phyloP scores from a whole-genome alignment of 2,113 vertebrate genomes.

The Spea bombifrons region DNA sequence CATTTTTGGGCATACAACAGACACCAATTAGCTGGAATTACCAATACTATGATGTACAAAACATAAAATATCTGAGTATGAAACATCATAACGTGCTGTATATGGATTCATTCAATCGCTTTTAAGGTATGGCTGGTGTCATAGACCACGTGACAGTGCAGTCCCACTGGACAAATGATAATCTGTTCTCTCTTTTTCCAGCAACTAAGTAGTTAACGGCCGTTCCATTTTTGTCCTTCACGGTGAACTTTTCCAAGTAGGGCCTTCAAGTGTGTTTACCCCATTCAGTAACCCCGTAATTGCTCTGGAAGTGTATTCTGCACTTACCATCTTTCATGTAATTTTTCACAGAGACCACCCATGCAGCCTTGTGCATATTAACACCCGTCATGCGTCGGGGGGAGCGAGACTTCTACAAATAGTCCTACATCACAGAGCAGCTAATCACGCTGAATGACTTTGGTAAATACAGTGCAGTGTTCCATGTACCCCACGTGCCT shows the following conservation, averaged over 20 bases:
- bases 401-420: not conserved
- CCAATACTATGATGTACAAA: too few species aligned
- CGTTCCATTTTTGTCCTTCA: not conserved
- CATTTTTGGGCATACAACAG: too few species aligned
- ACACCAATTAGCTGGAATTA: too few species aligned
- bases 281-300: conserved; percentile 40
- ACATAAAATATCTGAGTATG: too few species aligned
- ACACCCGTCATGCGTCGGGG: conserved; percentile 6
- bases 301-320: conserved; percentile 34
- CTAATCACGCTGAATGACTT: conserved; percentile 28
- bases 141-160: too few species aligned
- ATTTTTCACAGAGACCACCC: conserved; percentile 33
- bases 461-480: conserved; percentile 29
- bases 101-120: too few species aligned
- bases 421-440: conserved; percentile 1
- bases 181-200: conserved; percentile 7
- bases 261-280: conserved; percentile 42
- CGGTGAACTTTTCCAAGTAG: conserved; percentile 25
- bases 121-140: too few species aligned
- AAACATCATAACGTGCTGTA: too few species aligned
- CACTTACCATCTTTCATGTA: conserved; percentile 14
- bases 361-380: conserved; percentile 25
- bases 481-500: conserved; percentile 21
- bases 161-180: too few species aligned
- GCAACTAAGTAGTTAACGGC: conserved; percentile 26